phyloP scores from a whole-genome alignment of 2,113 vertebrate species.

The Osmerus mordax region DNA sequence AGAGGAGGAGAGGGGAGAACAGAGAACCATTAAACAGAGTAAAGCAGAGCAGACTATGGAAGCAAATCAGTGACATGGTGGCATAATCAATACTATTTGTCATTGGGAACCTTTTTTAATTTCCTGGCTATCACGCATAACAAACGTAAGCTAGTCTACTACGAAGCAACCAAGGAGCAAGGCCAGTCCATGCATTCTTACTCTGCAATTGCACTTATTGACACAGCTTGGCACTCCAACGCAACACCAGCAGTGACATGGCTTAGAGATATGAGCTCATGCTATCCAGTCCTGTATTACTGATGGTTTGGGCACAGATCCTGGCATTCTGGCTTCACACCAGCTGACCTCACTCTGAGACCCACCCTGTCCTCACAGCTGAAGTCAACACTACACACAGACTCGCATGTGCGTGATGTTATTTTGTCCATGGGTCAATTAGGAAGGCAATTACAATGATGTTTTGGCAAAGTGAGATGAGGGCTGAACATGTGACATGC shows the following conservation, averaged over 20 bases:
- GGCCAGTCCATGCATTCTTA: not conserved
- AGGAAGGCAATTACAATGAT: slow-evolving; percentile 7
- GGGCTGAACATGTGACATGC: not conserved
- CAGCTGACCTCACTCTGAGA: slow-evolving; percentile 28
- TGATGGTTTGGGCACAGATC: slow-evolving; percentile 34
- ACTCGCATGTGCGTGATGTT: slow-evolving; percentile 13
- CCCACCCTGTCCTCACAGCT: slow-evolving; percentile 15
- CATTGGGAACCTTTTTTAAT: too few relatives aligned
- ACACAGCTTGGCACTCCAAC: not conserved
- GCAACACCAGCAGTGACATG: too few relatives aligned
- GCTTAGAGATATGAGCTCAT: slow-evolving; percentile 41
- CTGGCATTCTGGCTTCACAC: slow-evolving; percentile 30
- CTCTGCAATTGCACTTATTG: not conserved
- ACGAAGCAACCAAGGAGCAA: not conserved
- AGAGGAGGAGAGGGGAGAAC: too few relatives aligned
- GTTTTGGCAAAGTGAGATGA: not conserved
- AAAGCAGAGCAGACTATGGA: too few relatives aligned
- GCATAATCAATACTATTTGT: too few relatives aligned
- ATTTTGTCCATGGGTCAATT: slow-evolving; percentile 24
- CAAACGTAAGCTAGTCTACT: too few relatives aligned
- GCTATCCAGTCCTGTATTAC: slow-evolving; percentile 32
- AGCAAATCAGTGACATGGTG: too few relatives aligned
- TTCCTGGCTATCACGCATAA: too few relatives aligned
- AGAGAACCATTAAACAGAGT: too few relatives aligned
- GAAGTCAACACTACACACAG: not conserved